Percentiles rank a stretch among this genome's conserved stretches.
These are phyloP conservation scores for Ptychobarbus kaznakovi DNA, from an alignment of 2,797 vertebrate genomes.

Conservation along the genomic window DNA sequence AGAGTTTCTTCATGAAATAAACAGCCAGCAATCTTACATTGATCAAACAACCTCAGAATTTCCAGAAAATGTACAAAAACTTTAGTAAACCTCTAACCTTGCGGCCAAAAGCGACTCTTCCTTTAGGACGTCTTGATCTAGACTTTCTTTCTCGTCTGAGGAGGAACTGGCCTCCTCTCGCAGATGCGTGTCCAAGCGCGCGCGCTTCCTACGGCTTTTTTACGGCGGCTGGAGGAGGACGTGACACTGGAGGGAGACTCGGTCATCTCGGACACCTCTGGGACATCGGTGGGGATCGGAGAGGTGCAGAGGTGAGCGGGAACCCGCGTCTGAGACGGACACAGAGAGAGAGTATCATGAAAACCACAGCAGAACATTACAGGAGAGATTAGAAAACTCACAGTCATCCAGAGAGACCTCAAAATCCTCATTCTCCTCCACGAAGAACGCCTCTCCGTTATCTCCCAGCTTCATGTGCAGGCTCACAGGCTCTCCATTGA, in stretches of 20 bases:
- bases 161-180: constrained; percentile 74
- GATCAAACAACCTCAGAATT: background rate
- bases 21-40: background rate
- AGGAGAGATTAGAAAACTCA: background rate
- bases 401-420: constrained; percentile 64
- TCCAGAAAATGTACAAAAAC: background rate
- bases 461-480: constrained; percentile 96
- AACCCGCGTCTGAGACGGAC: constrained; percentile 58
- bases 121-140: constrained; percentile 62
- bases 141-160: constrained; percentile 73
- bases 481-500: constrained; percentile 90
- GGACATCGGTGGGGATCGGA: constrained; percentile 77
- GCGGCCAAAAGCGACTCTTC: constrained; percentile 63
- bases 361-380: background rate
- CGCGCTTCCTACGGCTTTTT: constrained; percentile 81
- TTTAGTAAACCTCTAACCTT: constrained; percentile 70
- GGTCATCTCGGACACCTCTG: constrained; percentile 50
- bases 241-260: background rate
- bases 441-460: constrained; percentile 95
- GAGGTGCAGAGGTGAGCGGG: constrained; percentile 85
- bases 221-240: constrained; percentile 66
- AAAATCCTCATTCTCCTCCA: constrained; percentile 83
- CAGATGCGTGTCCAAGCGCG: constrained; percentile 72
- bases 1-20: background rate
- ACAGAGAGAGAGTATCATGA: background rate